A percentile compares a stretch with the other conserved stretches of the same genome.
Conservation (phyloP, 35 echinoderm and acorn worm genomes). For the Diadema setosum region DNA sequence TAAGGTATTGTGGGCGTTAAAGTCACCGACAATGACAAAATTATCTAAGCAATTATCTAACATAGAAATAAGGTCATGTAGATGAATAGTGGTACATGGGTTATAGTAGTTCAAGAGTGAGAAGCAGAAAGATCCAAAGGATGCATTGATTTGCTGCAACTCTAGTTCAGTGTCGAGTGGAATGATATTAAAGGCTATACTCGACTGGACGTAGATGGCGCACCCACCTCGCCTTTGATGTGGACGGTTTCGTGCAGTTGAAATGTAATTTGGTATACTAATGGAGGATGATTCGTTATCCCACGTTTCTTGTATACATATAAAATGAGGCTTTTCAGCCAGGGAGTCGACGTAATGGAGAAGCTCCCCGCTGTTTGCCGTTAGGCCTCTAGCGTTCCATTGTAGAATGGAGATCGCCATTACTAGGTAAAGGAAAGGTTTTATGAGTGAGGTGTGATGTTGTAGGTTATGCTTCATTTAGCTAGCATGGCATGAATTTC, state of each 20-base stretch:
- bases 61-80: neutral
- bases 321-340: neutral
- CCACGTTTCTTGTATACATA: neutral
- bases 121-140: neutral
- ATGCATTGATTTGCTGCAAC: too few relatives aligned
- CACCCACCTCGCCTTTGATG: neutral
- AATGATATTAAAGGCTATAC: neutral
- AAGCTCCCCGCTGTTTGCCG: neutral
- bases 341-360: neutral
- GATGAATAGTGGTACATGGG: neutral
- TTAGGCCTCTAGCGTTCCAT: neutral
- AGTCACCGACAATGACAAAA: neutral
- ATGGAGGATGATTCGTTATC: neutral
- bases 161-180: too few relatives aligned
- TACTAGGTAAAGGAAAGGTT: neutral
- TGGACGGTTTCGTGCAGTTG: neutral
- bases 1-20: neutral
- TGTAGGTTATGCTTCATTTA: too few relatives aligned
- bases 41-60: neutral
- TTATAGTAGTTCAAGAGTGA: neutral
- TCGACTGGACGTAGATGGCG: neutral
- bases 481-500: too few relatives aligned
- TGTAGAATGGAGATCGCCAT: neutral
- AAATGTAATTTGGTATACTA: neutral
- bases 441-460: neutral